Percentiles rank a stretch among this genome's conserved stretches.
Conservation (phyloP, 2,888 invertebrate species). For the Synanthedon andrenaeformis region DNA sequence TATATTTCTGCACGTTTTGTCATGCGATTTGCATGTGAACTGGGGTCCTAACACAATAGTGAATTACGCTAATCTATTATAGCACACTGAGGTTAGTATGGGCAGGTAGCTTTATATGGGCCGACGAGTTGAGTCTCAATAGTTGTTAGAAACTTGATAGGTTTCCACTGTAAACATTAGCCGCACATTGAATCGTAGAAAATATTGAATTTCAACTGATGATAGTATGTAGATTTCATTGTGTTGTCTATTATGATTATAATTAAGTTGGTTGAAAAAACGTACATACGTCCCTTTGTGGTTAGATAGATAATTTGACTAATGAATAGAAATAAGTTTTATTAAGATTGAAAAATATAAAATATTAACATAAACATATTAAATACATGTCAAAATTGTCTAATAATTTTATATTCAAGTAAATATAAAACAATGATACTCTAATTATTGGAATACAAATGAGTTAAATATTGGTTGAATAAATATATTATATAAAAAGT, state of each 20-base stretch:
- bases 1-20: conserved; percentile 69
- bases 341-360: too few species aligned
- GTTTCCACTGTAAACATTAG: conserved; percentile 55
- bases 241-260: not conserved
- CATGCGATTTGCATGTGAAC: conserved; percentile 61
- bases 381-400: too few species aligned
- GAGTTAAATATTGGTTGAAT: not conserved
- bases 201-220: conserved; percentile 47
- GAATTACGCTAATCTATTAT: conserved; percentile 40
- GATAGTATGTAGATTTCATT: conserved; percentile 2
- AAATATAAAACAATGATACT: too few species aligned
- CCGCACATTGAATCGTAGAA: conserved; percentile 26
- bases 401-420: too few species aligned
- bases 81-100: conserved; percentile 22
- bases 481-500: not conserved
- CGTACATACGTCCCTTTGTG: too few species aligned
- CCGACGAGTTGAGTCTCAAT: conserved; percentile 26
- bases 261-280: conserved; percentile 15
- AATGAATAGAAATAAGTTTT: too few species aligned
- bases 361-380: too few species aligned
- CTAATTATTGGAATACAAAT: too few species aligned
- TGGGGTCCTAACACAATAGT: conserved; percentile 48
- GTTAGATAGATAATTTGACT: too few species aligned
- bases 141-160: conserved; percentile 59
- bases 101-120: conserved; percentile 30